phyloP scores from a whole-genome alignment of 2,113 vertebrate species.

The Rhinolophus ferrumequinum region DNA sequence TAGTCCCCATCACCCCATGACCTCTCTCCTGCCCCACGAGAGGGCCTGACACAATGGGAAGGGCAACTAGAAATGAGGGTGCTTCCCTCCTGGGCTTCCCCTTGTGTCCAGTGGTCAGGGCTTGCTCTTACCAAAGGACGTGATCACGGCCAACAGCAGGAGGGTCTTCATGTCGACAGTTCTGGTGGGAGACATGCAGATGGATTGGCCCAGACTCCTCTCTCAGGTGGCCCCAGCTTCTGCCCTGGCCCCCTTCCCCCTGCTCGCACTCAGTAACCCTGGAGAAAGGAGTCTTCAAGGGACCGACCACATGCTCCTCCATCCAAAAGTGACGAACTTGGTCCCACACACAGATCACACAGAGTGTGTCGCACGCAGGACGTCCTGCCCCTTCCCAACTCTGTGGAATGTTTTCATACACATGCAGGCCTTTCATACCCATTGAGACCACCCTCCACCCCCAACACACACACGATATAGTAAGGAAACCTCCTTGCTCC shows the following conservation, averaged over 20 bases:
- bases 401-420: background rate
- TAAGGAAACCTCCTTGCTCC: background rate
- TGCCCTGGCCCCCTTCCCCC: too few species aligned
- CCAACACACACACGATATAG: accelerated
- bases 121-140: constrained; percentile 73
- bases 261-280: background rate
- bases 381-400: background rate
- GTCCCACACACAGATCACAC: background rate
- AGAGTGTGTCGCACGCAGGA: accelerated
- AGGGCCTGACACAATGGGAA: background rate
- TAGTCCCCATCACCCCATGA: too few species aligned
- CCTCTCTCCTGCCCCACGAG: background rate
- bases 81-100: background rate
- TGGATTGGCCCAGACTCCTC: background rate
- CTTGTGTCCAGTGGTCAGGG: background rate
- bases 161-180: constrained; percentile 73
- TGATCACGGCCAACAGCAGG: background rate
- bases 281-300: background rate
- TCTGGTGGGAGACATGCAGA: background rate
- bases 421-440: background rate
- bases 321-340: background rate
- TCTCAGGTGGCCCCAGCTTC: background rate
- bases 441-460: too few species aligned
- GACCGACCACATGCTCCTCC: accelerated
- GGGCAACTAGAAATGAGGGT: background rate